Conservation (phyloP, 2,113 vertebrate species). For the Pitta sordida region DNA sequence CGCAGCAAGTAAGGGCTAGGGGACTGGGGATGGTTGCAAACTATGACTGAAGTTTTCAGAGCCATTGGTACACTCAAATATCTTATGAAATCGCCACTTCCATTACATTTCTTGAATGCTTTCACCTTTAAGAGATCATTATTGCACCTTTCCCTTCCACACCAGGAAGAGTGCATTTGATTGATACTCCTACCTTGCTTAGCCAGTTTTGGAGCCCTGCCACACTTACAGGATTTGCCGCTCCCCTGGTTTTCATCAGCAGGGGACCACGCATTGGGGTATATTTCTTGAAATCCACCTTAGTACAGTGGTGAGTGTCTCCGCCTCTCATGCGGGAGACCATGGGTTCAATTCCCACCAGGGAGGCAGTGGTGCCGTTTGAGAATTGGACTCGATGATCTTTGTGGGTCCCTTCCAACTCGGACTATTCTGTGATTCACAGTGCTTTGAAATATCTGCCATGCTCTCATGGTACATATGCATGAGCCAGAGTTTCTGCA, state of each 20-base stretch:
- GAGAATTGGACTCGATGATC: too few species aligned
- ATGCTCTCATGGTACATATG: fast-evolving
- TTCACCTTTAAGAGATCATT: background rate
- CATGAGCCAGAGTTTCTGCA: background rate
- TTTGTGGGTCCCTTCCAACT: too few species aligned
- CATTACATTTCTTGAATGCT: background rate
- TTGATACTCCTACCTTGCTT: background rate
- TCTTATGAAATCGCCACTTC: background rate
- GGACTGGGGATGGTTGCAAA: background rate
- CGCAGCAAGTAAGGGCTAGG: fast-evolving
- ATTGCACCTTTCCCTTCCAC: background rate
- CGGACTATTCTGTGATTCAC: too few species aligned
- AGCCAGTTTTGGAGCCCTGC: background rate
- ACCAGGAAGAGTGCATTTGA: background rate
- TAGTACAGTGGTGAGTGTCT: too few species aligned
- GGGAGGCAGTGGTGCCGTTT: too few species aligned
- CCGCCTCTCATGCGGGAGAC: too few species aligned
- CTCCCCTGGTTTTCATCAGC: fast-evolving
- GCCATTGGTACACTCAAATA: background rate
- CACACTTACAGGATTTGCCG: fast-evolving
- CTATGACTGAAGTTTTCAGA: background rate
- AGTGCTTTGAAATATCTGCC: fast-evolving
- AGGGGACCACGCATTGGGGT: fast-evolving
- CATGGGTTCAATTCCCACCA: too few species aligned
- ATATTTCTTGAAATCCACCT: too few species aligned